phyloP scores from a whole-genome alignment of 2,113 vertebrate genomes.

The Entelurus aequoreus region DNA sequence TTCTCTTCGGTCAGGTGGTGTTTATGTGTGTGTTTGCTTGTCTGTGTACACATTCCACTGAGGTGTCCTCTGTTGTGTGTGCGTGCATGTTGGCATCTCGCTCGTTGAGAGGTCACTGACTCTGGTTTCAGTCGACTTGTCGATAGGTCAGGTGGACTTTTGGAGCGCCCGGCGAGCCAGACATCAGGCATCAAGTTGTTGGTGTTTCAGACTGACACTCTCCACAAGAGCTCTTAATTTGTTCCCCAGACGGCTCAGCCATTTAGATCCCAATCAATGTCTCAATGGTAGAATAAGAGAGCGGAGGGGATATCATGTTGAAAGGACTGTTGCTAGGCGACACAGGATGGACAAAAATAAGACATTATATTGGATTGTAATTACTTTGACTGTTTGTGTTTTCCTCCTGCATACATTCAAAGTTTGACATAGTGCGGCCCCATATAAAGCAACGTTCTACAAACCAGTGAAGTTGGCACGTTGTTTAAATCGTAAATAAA shows the following conservation, averaged over 20 bases:
- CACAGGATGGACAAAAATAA: background rate
- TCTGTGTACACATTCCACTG: conserved; percentile 14
- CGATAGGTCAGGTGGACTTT: conserved; percentile 49
- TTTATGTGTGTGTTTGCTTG: conserved; percentile 4
- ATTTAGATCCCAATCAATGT: conserved; percentile 33
- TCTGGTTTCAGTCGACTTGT: conserved; percentile 53
- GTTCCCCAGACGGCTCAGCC: conserved; percentile 43
- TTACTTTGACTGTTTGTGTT: background rate
- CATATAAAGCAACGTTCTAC: no score
- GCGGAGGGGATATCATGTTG: conserved; percentile 3
- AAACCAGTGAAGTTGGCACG: no score
- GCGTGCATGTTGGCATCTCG: conserved; percentile 26
- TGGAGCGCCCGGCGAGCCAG: conserved; percentile 25
- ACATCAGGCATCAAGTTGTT: conserved; percentile 50
- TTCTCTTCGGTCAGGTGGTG: background rate
- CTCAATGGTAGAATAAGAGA: conserved; percentile 4
- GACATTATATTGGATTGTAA: background rate
- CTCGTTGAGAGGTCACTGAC: conserved; percentile 29
- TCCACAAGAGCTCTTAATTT: conserved; percentile 44
- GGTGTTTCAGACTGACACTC: conserved; percentile 41
- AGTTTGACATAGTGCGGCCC: no score
- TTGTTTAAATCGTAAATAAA: no score
- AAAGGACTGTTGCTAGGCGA: background rate
- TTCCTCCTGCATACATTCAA: background rate
- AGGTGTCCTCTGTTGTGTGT: conserved; percentile 26